Evolutionary conservation across 2,888 invertebrate species (phyloP), one percentile per base, ranked within the genome.

Genomic region (Mimas tiliae): DNA sequence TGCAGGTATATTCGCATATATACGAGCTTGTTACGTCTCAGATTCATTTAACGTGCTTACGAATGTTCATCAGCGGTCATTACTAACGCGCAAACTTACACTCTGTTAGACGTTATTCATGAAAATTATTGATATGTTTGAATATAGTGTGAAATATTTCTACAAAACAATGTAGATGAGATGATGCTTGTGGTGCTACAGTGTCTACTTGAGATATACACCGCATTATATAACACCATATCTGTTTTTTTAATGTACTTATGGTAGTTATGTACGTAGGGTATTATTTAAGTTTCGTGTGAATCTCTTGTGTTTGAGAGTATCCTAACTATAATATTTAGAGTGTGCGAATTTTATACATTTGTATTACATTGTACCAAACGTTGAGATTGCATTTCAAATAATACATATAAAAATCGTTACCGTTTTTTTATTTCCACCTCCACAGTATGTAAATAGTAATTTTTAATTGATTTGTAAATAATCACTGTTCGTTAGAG

Each of bases 311-410:
- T 83, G 78, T 85, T 84, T 84, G 81, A 80, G 79, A 80, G 72
- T 82, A 80, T 78, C 76, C 73, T 77, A 69, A 74, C 72, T 68
- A 70, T 75, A 42, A 72, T 72, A 70, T 70, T 70, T 69, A 69
- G 74, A 82, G 85, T 88, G 89, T 88, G 88, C 81, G 82, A 81
- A 85, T 92, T 93, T 93, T 92, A 89, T 92, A 93, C 89, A 89
- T 91, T 93, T 93, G 84, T 93, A 93, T 89, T 89, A 88, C 82
- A 79, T 82, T 91, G 90, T 93, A 91, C 87, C 86, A 88, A 92
- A 90, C 85, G 86, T 91, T 91, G 90, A 92, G 91, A 90, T 91
- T 93, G 91, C 91, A 91, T 93, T 92, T 91, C 87, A 90, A 85
- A 88, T 85, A 90, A 89, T 89, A 90, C 82, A 87, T 81, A 83